These are phyloP conservation scores for Elysia chlorotica DNA, from an alignment of 1,140 invertebrate species.

Conservation along the genomic window DNA sequence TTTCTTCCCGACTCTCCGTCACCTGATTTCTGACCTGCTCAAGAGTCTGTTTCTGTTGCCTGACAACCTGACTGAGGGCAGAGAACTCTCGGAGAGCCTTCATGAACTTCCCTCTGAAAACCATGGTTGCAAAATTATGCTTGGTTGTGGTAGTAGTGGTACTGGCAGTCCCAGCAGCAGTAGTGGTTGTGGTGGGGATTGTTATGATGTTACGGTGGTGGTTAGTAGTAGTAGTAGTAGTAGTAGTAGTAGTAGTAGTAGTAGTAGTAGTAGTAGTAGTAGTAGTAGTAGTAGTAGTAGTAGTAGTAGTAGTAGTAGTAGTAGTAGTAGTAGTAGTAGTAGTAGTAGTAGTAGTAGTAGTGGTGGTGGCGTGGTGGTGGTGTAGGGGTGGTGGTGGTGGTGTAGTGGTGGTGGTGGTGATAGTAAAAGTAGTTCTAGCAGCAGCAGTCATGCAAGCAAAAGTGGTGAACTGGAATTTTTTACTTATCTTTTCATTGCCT, in stretches of 20 bases:
- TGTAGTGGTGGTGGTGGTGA: too few species aligned
- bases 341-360: conserved; percentile 10
- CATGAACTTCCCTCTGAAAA: conserved; percentile 22
- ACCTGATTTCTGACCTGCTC: background rate
- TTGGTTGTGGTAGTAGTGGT: background rate
- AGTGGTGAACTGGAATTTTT: too few species aligned
- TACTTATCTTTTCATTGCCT: too few species aligned
- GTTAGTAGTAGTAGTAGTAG: background rate
- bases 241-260: conserved; percentile 2
- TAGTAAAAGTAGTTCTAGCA: too few species aligned
- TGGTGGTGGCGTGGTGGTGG: background rate
- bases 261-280: conserved; percentile 5
- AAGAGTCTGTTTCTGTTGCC: conserved; percentile 13
- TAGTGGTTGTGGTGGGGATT: background rate
- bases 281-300: background rate
- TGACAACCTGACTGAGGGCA: conserved; percentile 7
- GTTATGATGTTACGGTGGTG: background rate
- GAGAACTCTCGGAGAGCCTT: conserved; percentile 15
- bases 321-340: conserved; percentile 3
- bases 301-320: background rate
- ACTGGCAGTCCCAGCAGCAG: background rate
- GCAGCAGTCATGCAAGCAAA: too few species aligned
- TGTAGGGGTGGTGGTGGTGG: too few species aligned
- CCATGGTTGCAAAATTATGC: background rate
- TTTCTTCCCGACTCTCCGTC: background rate